These are phyloP conservation scores for Stegodyphus dumicola DNA, from an alignment of 1,140 invertebrate species.

Conservation along the genomic window DNA sequence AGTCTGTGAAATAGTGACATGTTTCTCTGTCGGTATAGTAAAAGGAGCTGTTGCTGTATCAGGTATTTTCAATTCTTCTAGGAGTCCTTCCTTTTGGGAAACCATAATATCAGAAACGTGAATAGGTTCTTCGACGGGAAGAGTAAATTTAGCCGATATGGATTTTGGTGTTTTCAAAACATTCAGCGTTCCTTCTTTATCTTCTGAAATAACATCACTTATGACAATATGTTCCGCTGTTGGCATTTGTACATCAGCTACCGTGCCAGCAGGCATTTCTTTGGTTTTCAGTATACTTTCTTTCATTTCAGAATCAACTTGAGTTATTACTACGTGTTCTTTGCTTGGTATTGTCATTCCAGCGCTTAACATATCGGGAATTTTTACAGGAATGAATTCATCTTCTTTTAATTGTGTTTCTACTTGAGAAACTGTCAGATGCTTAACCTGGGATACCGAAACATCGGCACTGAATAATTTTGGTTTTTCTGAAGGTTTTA, in stretches of 20 bases:
- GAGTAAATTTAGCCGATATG: slow-evolving; percentile 23
- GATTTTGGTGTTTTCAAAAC: slow-evolving; percentile 35
- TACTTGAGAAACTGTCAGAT: slow-evolving; percentile 51
- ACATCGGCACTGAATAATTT: slow-evolving; percentile 43
- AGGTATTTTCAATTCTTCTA: slow-evolving; percentile 57
- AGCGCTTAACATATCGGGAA: slow-evolving; percentile 27
- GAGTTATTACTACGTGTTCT: slow-evolving; percentile 52
- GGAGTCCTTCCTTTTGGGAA: slow-evolving; percentile 55
- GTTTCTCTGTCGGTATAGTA: slow-evolving; percentile 55
- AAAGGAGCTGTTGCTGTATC: slow-evolving; percentile 38
- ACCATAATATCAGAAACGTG: slow-evolving; percentile 41
- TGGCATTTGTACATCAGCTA: slow-evolving; percentile 41
- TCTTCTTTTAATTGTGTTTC: slow-evolving; percentile 52
- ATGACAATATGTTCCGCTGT: slow-evolving; percentile 58
- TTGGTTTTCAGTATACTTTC: slow-evolving; percentile 49
- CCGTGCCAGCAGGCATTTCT: slow-evolving; percentile 26
- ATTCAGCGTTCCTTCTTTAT: slow-evolving; percentile 53
- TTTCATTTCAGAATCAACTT: slow-evolving; percentile 51
- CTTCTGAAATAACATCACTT: slow-evolving; percentile 57
- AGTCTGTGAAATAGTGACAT: slow-evolving; percentile 56
- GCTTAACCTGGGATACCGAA: slow-evolving; percentile 45
- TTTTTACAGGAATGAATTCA: slow-evolving; percentile 19
- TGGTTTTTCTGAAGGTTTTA: slow-evolving; percentile 40
- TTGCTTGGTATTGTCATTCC: slow-evolving; percentile 44
- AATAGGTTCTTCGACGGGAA: slow-evolving; percentile 59